Conservation (phyloP, 2,113 vertebrate species). For the Nipponia nippon region DNA sequence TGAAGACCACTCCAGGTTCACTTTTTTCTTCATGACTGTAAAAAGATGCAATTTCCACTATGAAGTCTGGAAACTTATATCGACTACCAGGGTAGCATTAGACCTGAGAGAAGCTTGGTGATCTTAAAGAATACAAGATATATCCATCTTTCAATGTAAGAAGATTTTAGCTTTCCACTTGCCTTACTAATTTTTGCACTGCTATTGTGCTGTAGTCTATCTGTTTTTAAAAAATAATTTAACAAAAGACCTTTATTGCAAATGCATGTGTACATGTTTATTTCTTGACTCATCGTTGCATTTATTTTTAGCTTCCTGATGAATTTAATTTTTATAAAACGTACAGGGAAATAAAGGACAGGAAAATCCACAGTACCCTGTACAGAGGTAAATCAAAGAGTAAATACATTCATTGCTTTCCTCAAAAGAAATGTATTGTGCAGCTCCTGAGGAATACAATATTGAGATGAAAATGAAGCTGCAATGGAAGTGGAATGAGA, state of each 20-base stretch:
- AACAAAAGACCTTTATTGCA: background rate
- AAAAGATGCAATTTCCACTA: background rate
- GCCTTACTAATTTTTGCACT: background rate
- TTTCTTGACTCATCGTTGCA: background rate
- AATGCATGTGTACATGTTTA: background rate
- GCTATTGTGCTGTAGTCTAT: background rate
- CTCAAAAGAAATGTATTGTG: constrained; percentile 58
- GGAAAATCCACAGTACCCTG: constrained; percentile 9
- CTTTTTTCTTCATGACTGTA: background rate
- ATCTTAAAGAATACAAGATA: constrained; percentile 46
- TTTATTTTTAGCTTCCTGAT: constrained; percentile 21
- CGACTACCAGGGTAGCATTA: background rate
- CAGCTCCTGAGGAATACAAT: constrained; percentile 64
- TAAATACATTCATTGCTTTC: constrained; percentile 73
- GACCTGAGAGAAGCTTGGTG: background rate
- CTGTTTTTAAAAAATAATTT: background rate
- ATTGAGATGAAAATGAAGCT: constrained; percentile 68
- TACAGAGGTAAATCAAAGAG: constrained; percentile 36
- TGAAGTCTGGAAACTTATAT: background rate
- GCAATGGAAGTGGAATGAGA: constrained; percentile 69
- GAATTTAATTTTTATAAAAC: background rate
- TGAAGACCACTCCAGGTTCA: background rate
- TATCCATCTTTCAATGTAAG: constrained; percentile 7
- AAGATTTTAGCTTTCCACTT: background rate
- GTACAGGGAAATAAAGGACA: background rate